Base-by-base conservation (phyloP, 2,888 invertebrate genomes). In the Nephrotoma guestfalica region DNA sequence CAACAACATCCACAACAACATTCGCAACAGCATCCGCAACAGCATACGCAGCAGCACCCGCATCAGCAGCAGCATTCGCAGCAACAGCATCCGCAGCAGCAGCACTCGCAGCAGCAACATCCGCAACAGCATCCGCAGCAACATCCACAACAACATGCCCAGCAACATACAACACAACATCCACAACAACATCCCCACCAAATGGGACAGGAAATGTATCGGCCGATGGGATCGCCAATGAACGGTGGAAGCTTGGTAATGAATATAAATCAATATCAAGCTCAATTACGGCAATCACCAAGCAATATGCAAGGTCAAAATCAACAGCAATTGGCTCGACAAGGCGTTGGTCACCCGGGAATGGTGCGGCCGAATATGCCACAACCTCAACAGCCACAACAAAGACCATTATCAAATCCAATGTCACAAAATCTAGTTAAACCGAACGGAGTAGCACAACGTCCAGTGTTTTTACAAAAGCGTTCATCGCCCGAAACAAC, bases 321-420 rank as follows among this genome's bases (percentile, higher is more conserved):
- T 6, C 41, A 84, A 41, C 41, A 84, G 13, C 84, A 84, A 15
- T 15, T 84, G 42, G 41, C 6, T 41, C 18, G 85, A 2, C 85
- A 43, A 85, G 45, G 18, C 3, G 11, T 85, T 18, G 41, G 41
- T 1, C 85, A 43, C 6, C 43, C 85, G 18, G 18, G 41, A 13
- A 89, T 88, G 86, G 87, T 88, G 0, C 88, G 88, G n/a, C 86
- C 88, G 6, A 88, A 88, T 86, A 87, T 88, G 40, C 87, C 88
- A n/a, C 87, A 87, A 11, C 87, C 87, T 6, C 83, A 86, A 83
- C 83, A 87, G n/a, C 86, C 86, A 9, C 51, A 57, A 1, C 45
- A 41, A 11, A 87, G 84, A 41, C 15, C 41, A 18, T 41, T 11
- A 2, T 9, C 71, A 71, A 71, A 30, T 30, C 71, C 11, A 71